phyloP scores from a whole-genome alignment of 37 sponge, comb jelly and placozoan species.

The Dysidea cf. avara region DNA sequence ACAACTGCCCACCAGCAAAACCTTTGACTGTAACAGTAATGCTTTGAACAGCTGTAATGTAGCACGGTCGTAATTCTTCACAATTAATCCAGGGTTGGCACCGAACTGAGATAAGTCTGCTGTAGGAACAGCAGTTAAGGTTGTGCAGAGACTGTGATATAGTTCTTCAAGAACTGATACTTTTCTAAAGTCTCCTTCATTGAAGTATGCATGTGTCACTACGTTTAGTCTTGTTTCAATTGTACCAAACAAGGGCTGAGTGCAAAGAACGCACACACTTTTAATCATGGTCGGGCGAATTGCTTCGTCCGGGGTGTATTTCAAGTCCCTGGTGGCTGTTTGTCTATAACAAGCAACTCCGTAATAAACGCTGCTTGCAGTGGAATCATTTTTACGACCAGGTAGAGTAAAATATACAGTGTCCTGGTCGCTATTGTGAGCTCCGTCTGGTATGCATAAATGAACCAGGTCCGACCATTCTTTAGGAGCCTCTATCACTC shows the following conservation, averaged over 20 bases:
- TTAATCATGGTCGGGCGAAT: slow-evolving; percentile 74
- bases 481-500: not conserved
- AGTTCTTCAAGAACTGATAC: slow-evolving; percentile 37
- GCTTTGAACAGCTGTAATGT: slow-evolving; percentile 69
- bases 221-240: slow-evolving; percentile 63
- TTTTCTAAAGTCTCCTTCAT: slow-evolving; percentile 58
- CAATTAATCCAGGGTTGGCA: too few relatives aligned
- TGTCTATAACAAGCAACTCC: slow-evolving; percentile 75
- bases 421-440: slow-evolving; percentile 67
- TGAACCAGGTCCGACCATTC: slow-evolving; percentile 53
- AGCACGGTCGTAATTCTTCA: slow-evolving; percentile 29
- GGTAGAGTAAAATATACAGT: slow-evolving; percentile 62
- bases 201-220: slow-evolving; percentile 78
- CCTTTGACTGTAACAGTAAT: slow-evolving; percentile 45
- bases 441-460: slow-evolving; percentile 78
- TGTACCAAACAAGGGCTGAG: slow-evolving; percentile 42
- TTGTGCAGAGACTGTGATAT: slow-evolving; percentile 28
- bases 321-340: slow-evolving; percentile 35
- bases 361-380: slow-evolving; percentile 2
- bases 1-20: slow-evolving; percentile 46
- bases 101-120: too few relatives aligned
- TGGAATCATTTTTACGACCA: not conserved
- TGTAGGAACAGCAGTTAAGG: slow-evolving; percentile 12
- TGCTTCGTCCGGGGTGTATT: not conserved
- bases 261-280: slow-evolving; percentile 62